Evolutionary conservation across 2,888 invertebrate genomes (phyloP).

Genomic region (Koerneria pararmatus): DNA sequence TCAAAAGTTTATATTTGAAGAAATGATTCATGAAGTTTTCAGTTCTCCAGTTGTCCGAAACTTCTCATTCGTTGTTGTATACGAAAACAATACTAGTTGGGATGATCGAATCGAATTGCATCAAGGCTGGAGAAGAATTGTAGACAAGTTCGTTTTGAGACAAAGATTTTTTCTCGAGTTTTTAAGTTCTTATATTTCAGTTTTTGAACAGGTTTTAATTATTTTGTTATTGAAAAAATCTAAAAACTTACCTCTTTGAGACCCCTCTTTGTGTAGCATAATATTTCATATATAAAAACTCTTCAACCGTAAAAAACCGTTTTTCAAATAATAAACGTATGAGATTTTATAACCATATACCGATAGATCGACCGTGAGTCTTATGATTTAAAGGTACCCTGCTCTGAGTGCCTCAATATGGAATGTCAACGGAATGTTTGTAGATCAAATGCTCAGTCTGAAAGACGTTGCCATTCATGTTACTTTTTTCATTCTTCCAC

Average conservation of each 20-base stretch:
- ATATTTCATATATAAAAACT: too few relatives aligned
- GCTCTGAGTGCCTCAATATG: constrained; percentile 50
- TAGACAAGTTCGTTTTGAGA: constrained; percentile 22
- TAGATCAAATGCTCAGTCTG: constrained; percentile 57
- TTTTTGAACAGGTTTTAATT: background rate
- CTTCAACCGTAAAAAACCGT: too few relatives aligned
- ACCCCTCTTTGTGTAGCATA: too few relatives aligned
- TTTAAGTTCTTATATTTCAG: background rate
- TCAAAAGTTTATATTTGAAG: background rate
- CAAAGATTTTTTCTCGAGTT: background rate
- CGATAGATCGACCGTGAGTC: too few relatives aligned
- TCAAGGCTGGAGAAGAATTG: constrained; percentile 46
- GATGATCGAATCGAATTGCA: constrained; percentile 52
- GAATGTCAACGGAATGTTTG: constrained; percentile 58
- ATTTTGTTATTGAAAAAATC: too few relatives aligned
- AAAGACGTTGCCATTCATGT: constrained; percentile 48
- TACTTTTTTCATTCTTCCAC: too few relatives aligned
- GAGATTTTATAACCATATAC: too few relatives aligned
- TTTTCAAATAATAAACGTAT: too few relatives aligned
- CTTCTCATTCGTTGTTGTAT: constrained; percentile 48
- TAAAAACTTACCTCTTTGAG: too few relatives aligned
- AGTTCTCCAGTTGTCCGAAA: constrained; percentile 40
- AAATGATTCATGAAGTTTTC: constrained; percentile 18
- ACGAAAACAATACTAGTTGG: constrained; percentile 49
- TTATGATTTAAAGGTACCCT: constrained; percentile 34